Evolutionary conservation across 2,888 invertebrate genomes (phyloP), one percentile per base, ranked within the genome.

Genomic region (Cryptocephalus primarius): DNA sequence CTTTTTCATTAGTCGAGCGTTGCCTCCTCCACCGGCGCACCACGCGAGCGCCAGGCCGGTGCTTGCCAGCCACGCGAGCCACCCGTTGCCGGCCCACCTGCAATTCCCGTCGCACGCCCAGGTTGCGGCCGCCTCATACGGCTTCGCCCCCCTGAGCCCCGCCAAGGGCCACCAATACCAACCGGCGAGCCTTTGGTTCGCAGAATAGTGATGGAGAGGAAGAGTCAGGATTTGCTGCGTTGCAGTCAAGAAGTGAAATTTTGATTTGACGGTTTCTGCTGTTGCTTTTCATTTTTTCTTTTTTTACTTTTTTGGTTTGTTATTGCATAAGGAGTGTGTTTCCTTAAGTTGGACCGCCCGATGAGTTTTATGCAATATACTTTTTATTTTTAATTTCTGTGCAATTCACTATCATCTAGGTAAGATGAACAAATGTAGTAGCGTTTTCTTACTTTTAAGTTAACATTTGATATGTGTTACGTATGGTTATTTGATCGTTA

Each of bases 21-120:
- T 88, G 43, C 71, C 71, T 38, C 89, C 88, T 42, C 89, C 90
- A 9, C 85, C 86, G 42, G 89, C 90, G 13, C 90, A 88, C 71
- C 87, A 88, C 73, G 82, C 83, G 58, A 82, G 82, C 61, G 85
- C 85, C 44, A 72, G 83, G 63, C 79, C 79, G 44, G 75, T 80
- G 58, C 67, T 80, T 66, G 76, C 79, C 42, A 75, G 77, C 54
- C 79, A 84, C 70, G 78, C 85, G 50, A 77, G 80, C 43, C 87
- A 88, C 70, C 86, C 87, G 40, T 70, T 88, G 60, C 88, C 88
- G 51, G 88, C 88, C 8, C 88, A 89, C 67, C 80, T 88, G 69
- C 87, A 85, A 66, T 85, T 84, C 63, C 81, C 82, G 47, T 77
- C 81, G 31, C 80, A 82, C 56, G 75, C 76, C 57, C 80, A 79